Percentiles rank a stretch among this genome's conserved stretches.
phyloP scores from a whole-genome alignment of 2,888 invertebrate species.

The Bursaphelenchus okinawaensis region DNA sequence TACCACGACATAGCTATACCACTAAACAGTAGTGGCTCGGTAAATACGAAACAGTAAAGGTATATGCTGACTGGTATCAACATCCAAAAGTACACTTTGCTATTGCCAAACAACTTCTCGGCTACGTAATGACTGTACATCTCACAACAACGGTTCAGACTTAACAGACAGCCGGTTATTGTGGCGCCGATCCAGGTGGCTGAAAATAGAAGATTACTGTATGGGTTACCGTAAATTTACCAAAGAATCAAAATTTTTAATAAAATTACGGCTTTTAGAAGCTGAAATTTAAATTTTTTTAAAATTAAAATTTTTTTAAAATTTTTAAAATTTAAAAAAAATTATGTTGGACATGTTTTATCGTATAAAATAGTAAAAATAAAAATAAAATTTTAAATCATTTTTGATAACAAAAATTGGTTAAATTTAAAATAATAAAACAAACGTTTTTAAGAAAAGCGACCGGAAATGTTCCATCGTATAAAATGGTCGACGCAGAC shows the following conservation, averaged over 20 bases:
- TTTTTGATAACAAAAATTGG: no score
- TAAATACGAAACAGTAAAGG: not conserved
- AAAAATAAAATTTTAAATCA: no score
- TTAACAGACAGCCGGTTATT: not conserved
- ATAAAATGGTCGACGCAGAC: not conserved
- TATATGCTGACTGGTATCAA: not conserved
- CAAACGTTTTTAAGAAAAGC: no score
- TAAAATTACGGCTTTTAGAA: no score
- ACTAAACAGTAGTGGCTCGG: not conserved
- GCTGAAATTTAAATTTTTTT: no score
- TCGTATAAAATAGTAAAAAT: no score
- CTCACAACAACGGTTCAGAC: not conserved
- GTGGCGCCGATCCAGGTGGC: not conserved
- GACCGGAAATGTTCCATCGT: not conserved
- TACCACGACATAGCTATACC: not conserved
- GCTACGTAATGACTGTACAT: not conserved
- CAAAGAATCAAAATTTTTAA: not conserved
- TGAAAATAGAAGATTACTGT: not conserved
- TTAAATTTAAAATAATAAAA: no score
- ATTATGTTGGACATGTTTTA: no score
- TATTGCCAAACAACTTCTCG: not conserved
- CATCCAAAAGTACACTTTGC: not conserved
- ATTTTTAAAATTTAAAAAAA: no score
- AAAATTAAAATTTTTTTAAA: no score
- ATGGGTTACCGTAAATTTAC: not conserved